Evolutionary conservation across 2,888 invertebrate genomes (phyloP).

Genomic region (Melitaea athalia): DNA sequence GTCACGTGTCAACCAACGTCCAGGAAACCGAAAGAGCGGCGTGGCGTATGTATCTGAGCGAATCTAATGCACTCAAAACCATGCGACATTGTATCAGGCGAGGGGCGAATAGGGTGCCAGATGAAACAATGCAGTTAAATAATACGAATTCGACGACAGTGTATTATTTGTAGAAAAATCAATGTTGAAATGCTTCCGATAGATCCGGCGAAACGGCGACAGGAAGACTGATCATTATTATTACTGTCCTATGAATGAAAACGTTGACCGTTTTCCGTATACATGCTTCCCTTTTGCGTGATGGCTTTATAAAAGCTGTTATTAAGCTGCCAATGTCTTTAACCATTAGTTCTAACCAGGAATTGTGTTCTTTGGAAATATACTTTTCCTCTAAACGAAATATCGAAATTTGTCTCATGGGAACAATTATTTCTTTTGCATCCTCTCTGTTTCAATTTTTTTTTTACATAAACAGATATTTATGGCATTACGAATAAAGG

Average conservation of each 20-base stretch:
- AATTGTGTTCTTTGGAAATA: slow-evolving; percentile 51
- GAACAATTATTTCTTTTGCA: background rate
- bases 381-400: slow-evolving; percentile 13
- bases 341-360: slow-evolving; percentile 41
- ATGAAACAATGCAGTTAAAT: slow-evolving; percentile 47
- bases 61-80: slow-evolving; percentile 79
- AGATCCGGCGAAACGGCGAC: slow-evolving; percentile 57
- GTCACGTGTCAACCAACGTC: slow-evolving; percentile 75
- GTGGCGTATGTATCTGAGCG: slow-evolving; percentile 73
- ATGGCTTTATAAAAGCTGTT: slow-evolving; percentile 72
- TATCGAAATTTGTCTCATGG: background rate
- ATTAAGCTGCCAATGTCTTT: slow-evolving; percentile 62
- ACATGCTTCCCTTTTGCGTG: slow-evolving; percentile 61
- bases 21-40: slow-evolving; percentile 69
- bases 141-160: slow-evolving; percentile 57
- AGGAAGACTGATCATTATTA: slow-evolving; percentile 77
- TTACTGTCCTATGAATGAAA: slow-evolving; percentile 67
- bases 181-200: slow-evolving; percentile 76
- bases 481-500: background rate
- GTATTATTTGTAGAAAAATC: slow-evolving; percentile 80
- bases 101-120: slow-evolving; percentile 48
- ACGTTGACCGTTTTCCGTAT: slow-evolving; percentile 63
- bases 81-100: slow-evolving; percentile 57
- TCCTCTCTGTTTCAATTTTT: background rate
- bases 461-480: background rate